Base-by-base conservation (phyloP, 1,140 invertebrate species). In the Rhopalosiphum maidis region DNA sequence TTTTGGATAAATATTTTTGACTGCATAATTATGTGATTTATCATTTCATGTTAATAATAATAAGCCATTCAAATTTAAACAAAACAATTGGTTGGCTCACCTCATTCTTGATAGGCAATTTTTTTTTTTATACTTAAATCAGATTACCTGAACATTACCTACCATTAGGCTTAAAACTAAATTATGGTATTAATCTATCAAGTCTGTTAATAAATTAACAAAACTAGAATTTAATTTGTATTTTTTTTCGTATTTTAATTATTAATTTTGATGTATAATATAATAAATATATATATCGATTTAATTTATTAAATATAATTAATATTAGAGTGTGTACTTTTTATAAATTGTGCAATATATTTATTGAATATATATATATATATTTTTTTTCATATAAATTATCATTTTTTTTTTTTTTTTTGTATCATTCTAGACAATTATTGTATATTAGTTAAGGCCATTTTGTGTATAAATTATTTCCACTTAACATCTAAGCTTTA, bases 261-360 rank as follows among this genome's bases (percentile, higher is more conserved):
- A 48, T 48, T 82, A n/a, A 22, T 77, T 82, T 51, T 6, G 23
- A 82, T 92, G 30, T 77, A 46, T 46, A 82, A 37, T 51, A 85
- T 37, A 85, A 83, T 15, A 82, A 1, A 25, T 82, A 51, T 35
- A 92, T 51, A 92, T 86, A 41, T 86, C 18, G 15, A 35, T 77
- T 54, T 86, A 93, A 93, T 93, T 93, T 86, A 93, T 93, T 93
- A 41, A 30, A 85, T 55, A 15, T 86, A 85, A 93, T 85, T 85
- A 93, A 51, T 85, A 92, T 93, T 93, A 93, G 82, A 15, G 82
- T 55, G 82, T 93, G 91, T 93, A 93, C 91, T 85, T 93, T 93
- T 93, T 93, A 86, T 93, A 93, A 93, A 90, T 90, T 93, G 91
- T 93, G 91, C 91, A 93, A 93, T 93, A 93, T 93, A 93, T 93